Percentiles rank a stretch among this genome's conserved stretches.
phyloP scores from a whole-genome alignment of 2,888 invertebrate genomes.

The Scaptomyza caliginosa region DNA sequence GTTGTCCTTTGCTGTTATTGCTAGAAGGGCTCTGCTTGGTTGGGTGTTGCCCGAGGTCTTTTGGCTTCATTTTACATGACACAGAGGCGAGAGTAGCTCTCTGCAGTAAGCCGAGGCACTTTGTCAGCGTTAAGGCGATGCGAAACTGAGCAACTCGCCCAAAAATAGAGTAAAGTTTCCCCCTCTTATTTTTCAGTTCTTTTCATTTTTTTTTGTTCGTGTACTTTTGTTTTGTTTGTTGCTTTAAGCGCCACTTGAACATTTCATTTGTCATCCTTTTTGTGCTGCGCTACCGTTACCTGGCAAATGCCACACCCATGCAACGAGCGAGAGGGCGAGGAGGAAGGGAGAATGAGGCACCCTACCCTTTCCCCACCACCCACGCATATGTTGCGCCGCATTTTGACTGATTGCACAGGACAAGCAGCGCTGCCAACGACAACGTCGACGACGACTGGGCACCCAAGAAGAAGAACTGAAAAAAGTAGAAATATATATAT shows the following conservation, averaged over 20 bases:
- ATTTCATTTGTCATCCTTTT: constrained; percentile 80
- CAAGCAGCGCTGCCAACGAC: constrained; percentile 46
- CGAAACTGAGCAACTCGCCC: constrained; percentile 52
- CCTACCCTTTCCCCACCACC: background rate
- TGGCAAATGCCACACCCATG: constrained; percentile 57
- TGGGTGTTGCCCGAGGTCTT: constrained; percentile 12
- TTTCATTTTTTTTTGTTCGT: constrained; percentile 29
- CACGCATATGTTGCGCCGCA: constrained; percentile 75
- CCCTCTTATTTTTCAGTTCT: background rate
- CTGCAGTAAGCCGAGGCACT: constrained; percentile 64
- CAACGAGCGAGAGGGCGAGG: constrained; percentile 9
- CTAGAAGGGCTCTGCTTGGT: constrained; percentile 3
- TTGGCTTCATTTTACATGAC: constrained; percentile 53
- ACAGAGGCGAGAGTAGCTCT: constrained; percentile 26
- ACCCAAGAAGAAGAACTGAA: constrained; percentile 24
- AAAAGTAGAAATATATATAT: constrained; percentile 10
- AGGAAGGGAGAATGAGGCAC: no score
- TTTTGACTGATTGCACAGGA: constrained; percentile 77
- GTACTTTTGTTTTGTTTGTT: constrained; percentile 41
- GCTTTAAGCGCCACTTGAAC: constrained; percentile 74
- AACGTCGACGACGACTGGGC: constrained; percentile 19
- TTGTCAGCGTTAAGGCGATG: constrained; percentile 67
- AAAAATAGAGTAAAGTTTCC: constrained; percentile 53
- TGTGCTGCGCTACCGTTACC: constrained; percentile 53
- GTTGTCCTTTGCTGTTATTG: background rate